Percentiles rank a stretch among this genome's conserved stretches.
Evolutionary conservation across 1,140 invertebrate species (phyloP).

Genomic region (Globodera rostochiensis): DNA sequence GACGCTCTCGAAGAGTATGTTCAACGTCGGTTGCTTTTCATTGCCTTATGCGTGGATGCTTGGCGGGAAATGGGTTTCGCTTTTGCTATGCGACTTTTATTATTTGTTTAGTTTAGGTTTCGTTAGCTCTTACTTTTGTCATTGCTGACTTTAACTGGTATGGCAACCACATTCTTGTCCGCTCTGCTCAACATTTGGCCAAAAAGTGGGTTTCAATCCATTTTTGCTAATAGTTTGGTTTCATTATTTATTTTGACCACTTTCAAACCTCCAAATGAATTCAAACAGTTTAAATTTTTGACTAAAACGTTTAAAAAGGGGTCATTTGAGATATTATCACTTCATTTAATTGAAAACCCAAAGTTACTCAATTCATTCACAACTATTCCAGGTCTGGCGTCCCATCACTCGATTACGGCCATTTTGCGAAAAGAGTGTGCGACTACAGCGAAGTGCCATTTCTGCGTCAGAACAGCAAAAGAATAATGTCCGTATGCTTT

Average conservation of each 20-base stretch:
- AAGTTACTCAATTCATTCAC: neutral
- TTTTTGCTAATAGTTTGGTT: too few relatives aligned
- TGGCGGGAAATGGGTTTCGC: constrained; percentile 61
- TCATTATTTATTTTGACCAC: too few relatives aligned
- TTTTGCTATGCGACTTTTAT: neutral
- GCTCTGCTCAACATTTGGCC: constrained; percentile 63
- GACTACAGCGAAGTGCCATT: constrained; percentile 59
- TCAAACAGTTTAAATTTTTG: neutral
- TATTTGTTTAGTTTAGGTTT: constrained; percentile 29
- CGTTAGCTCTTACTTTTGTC: constrained; percentile 36
- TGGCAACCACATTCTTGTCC: constrained; percentile 64
- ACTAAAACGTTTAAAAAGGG: neutral
- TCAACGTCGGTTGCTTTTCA: constrained; percentile 65
- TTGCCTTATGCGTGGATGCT: constrained; percentile 64
- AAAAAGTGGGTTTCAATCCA: constrained; percentile 45
- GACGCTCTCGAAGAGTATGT: constrained; percentile 64
- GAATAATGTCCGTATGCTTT: constrained; percentile 54
- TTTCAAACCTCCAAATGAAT: too few relatives aligned
- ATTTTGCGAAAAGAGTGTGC: constrained; percentile 65
- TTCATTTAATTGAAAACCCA: neutral
- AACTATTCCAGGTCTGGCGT: constrained; percentile 45
- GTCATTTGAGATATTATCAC: too few relatives aligned
- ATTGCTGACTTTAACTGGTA: constrained; percentile 66
- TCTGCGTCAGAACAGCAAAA: constrained; percentile 58
- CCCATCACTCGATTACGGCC: constrained; percentile 61